Conservation (phyloP, 2,797 vertebrate species). For the Sciaenops ocellatus region DNA sequence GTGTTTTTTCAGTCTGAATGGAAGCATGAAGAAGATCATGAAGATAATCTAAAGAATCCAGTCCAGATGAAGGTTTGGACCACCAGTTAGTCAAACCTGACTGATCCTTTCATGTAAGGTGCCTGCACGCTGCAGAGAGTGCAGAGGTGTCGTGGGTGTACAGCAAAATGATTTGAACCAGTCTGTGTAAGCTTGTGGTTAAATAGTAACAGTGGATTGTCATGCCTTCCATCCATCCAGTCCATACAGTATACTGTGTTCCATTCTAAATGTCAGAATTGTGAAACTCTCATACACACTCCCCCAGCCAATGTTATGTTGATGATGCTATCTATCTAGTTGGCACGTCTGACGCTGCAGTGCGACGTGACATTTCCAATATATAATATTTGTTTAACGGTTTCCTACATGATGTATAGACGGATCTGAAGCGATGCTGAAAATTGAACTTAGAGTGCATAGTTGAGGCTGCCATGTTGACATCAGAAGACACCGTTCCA, state of each 20-base stretch:
- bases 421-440: constrained; percentile 11
- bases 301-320: constrained; percentile 16
- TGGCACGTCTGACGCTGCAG: constrained; percentile 29
- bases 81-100: constrained; percentile 9
- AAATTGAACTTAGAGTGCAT: not conserved
- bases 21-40: constrained; percentile 28
- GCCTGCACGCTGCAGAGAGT: not conserved
- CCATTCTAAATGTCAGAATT: constrained; percentile 19
- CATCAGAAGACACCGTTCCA: not conserved
- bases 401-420: constrained; percentile 22
- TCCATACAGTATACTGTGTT: constrained; percentile 12
- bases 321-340: constrained; percentile 11
- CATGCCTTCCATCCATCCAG: constrained; percentile 42
- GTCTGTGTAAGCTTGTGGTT: constrained; percentile 53
- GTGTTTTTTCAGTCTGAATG: constrained; percentile 31
- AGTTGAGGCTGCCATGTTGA: constrained; percentile 10
- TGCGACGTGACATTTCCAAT: constrained; percentile 34
- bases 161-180: constrained; percentile 12
- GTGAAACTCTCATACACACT: constrained; percentile 1
- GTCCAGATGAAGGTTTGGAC: constrained; percentile 14
- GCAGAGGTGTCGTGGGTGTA: not conserved
- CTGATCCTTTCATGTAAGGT: constrained; percentile 7
- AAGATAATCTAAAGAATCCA: constrained; percentile 16
- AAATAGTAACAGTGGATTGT: constrained; percentile 25
- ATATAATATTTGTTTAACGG: constrained; percentile 23